A percentile compares a stretch with the other conserved stretches of the same genome.
Evolutionary conservation across 37 sponge, comb jelly and placozoan genomes (phyloP).

Genomic region (Geodia barretti): DNA sequence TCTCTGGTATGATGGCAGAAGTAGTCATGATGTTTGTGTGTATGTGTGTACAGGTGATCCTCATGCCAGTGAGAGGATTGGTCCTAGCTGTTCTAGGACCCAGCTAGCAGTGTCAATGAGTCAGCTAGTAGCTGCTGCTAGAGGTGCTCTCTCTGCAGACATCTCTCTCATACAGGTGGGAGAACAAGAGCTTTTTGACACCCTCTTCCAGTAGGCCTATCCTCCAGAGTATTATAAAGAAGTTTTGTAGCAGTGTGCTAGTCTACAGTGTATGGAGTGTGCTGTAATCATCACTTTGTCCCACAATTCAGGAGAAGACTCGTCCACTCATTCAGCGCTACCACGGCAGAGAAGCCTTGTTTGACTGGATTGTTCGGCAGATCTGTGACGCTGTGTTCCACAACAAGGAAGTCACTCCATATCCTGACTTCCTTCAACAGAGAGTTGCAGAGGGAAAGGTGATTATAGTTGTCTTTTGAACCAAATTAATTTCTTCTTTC

Average conservation of each 20-base stretch:
- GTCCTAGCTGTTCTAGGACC: constrained; percentile 73
- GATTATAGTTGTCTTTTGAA: no score
- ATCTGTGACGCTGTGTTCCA: constrained; percentile 63
- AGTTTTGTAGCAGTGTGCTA: no score
- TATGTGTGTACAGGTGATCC: constrained; percentile 72
- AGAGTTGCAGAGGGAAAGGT: constrained; percentile 11
- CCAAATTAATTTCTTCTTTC: no score
- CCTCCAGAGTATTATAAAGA: no score
- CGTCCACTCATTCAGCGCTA: constrained; percentile 55
- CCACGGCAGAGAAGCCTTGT: constrained; percentile 73
- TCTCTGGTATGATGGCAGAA: no score
- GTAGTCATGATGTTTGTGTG: no score
- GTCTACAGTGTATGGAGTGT: no score
- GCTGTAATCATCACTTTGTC: not conserved
- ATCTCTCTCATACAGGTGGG: not conserved
- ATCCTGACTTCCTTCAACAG: constrained; percentile 79
- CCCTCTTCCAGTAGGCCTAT: no score
- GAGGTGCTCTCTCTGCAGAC: constrained; percentile 49
- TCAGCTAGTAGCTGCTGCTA: constrained; percentile 57
- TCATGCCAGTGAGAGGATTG: constrained; percentile 92
- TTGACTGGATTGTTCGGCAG: constrained; percentile 82
- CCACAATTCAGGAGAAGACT: not conserved
- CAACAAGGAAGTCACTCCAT: constrained; percentile 74
- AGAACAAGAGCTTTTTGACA: no score
- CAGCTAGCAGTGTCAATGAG: constrained; percentile 57